Percentiles rank a stretch among this genome's conserved stretches.
phyloP scores from a whole-genome alignment of 2,888 invertebrate species.

The Mechanitis messenoides region DNA sequence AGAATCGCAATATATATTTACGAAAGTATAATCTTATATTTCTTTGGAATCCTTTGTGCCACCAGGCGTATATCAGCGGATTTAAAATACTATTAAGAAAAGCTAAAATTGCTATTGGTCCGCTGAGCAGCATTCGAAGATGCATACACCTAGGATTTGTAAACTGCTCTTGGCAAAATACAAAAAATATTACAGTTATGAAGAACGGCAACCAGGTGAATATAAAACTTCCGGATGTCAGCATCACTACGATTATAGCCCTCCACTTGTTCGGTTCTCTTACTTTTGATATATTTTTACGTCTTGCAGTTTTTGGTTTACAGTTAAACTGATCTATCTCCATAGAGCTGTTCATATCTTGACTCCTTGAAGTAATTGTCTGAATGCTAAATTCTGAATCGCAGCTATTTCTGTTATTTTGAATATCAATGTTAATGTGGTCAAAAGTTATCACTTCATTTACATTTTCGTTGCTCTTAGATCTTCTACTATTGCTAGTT shows the following conservation, averaged over 20 bases:
- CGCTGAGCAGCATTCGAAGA: slow-evolving; percentile 69
- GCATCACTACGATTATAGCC: slow-evolving; percentile 78
- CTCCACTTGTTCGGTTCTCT: slow-evolving; percentile 74
- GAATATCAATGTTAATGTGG: slow-evolving; percentile 27
- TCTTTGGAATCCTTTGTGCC: slow-evolving; percentile 80
- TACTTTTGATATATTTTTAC: slow-evolving; percentile 33
- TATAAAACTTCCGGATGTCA: slow-evolving; percentile 78
- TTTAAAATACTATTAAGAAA: slow-evolving; percentile 79
- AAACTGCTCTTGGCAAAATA: slow-evolving; percentile 67
- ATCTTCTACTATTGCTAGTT: slow-evolving; percentile 33
- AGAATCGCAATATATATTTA: slow-evolving; percentile 29
- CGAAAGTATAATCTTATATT: slow-evolving; percentile 55
- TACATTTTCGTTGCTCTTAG: slow-evolving; percentile 53
- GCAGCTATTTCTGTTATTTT: slow-evolving; percentile 31
- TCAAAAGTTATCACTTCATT: slow-evolving; percentile 27
- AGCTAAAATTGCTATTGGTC: slow-evolving; percentile 78
- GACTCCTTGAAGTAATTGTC: slow-evolving; percentile 43
- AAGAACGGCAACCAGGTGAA: slow-evolving; percentile 81
- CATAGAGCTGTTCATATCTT: slow-evolving; percentile 34
- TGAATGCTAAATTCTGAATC: slow-evolving; percentile 52
- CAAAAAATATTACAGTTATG: slow-evolving; percentile 73
- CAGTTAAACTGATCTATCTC: slow-evolving; percentile 28
- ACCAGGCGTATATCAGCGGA: slow-evolving; percentile 82
- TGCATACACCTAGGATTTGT: slow-evolving; percentile 66
- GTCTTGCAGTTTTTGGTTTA: slow-evolving; percentile 11